These are phyloP conservation scores for Harmothoe impar DNA, from an alignment of 2,888 invertebrate species.

Conservation along the genomic window DNA sequence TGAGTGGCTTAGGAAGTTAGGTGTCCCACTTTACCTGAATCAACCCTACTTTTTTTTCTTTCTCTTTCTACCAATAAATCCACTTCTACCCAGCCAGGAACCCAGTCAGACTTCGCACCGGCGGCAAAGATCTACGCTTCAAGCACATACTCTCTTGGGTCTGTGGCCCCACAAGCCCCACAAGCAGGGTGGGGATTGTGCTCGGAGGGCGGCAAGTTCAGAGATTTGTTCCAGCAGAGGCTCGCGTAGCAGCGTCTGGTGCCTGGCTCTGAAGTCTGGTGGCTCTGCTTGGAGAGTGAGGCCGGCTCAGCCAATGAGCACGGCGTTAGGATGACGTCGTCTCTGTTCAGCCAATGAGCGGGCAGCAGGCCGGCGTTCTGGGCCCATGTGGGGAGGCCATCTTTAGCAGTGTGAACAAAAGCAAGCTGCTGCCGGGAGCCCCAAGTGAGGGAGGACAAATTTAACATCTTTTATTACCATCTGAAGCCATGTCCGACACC, in stretches of 20 bases:
- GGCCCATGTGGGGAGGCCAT: slow-evolving; percentile 62
- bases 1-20: too few species aligned
- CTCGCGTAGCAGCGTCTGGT: background rate
- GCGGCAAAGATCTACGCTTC: background rate
- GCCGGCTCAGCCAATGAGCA: slow-evolving; percentile 48
- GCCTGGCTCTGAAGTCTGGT: background rate
- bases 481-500: slow-evolving; percentile 94
- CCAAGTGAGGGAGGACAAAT: slow-evolving; percentile 48
- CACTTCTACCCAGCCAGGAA: background rate
- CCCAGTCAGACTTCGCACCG: background rate
- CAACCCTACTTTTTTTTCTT: background rate
- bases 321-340: slow-evolving; percentile 61
- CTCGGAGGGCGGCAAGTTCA: too few species aligned
- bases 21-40: too few species aligned
- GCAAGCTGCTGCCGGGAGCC: slow-evolving; percentile 66
- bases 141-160: background rate
- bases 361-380: slow-evolving; percentile 44
- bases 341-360: slow-evolving; percentile 63
- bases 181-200: background rate
- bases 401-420: slow-evolving; percentile 70
- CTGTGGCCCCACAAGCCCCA: too few species aligned
- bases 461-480: slow-evolving; percentile 75
- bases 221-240: background rate
- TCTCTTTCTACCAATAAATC: background rate
- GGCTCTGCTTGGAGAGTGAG: background rate